These are phyloP conservation scores for Ethmia dodecea DNA, from an alignment of 2,888 invertebrate species.

Conservation along the genomic window DNA sequence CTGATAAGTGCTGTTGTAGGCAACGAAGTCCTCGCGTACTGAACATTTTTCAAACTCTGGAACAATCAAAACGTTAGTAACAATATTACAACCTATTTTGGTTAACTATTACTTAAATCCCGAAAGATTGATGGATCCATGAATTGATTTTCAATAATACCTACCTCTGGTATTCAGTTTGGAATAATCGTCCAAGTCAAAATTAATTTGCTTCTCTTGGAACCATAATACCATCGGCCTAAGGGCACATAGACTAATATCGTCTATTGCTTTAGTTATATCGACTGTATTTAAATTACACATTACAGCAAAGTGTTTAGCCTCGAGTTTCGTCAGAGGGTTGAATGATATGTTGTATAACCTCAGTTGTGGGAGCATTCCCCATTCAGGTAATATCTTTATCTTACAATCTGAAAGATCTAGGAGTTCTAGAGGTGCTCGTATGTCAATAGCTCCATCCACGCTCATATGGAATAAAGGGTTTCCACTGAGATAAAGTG, in stretches of 20 bases:
- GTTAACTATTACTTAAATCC: too few relatives aligned
- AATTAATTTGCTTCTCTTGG: slow-evolving; percentile 44
- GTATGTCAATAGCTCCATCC: slow-evolving; percentile 56
- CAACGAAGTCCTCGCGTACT: slow-evolving; percentile 28
- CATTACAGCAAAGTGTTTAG: slow-evolving; percentile 77
- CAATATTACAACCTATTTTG: too few relatives aligned
- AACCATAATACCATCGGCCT: slow-evolving; percentile 55
- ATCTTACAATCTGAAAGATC: slow-evolving; percentile 80
- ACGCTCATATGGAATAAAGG: slow-evolving; percentile 56
- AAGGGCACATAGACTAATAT: slow-evolving; percentile 44
- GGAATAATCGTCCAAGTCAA: slow-evolving; percentile 52
- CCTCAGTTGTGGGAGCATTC: slow-evolving; percentile 74
- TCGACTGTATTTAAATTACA: slow-evolving; percentile 80
- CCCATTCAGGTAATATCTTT: slow-evolving; percentile 77
- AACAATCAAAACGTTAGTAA: slow-evolving; percentile 23
- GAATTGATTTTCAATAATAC: slow-evolving; percentile 10
- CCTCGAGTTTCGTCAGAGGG: slow-evolving; percentile 56
- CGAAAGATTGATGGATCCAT: too few relatives aligned
- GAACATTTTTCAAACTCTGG: slow-evolving; percentile 59
- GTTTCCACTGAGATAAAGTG: slow-evolving; percentile 78
- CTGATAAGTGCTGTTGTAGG: slow-evolving; percentile 45
- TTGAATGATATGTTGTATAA: slow-evolving; percentile 81
- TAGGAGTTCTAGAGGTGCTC: slow-evolving; percentile 75
- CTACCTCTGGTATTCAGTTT: slow-evolving; percentile 54
- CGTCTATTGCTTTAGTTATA: slow-evolving; percentile 48